Conservation (phyloP, 1,140 invertebrate species). For the Pristionchus pacificus region DNA sequence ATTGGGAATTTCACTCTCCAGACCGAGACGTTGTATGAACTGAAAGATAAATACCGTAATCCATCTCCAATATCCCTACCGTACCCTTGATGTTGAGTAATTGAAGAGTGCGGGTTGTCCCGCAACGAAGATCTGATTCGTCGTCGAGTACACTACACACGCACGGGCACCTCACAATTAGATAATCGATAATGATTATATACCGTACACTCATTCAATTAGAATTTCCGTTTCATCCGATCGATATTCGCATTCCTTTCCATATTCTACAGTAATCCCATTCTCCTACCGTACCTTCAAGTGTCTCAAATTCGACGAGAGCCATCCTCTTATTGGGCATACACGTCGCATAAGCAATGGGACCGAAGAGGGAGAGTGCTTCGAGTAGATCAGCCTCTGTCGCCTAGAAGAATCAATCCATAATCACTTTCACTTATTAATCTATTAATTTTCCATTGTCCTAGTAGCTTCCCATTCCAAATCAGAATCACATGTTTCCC, state of each 20-base stretch:
- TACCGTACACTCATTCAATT: too few species aligned
- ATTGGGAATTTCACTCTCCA: constrained; percentile 66
- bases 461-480: constrained; percentile 1
- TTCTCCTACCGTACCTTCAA: constrained; percentile 38
- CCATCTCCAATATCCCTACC: not conserved
- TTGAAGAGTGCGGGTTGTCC: constrained; percentile 60
- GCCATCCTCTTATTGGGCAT: constrained; percentile 59
- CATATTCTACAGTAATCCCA: not conserved
- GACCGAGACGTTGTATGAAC: constrained; percentile 59
- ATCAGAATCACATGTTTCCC: too few species aligned
- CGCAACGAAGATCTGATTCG: constrained; percentile 58
- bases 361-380: constrained; percentile 46
- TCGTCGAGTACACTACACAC: constrained; percentile 58
- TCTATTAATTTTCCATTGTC: not conserved
- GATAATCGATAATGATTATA: too few species aligned
- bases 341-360: constrained; percentile 60
- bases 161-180: constrained; percentile 38
- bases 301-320: constrained; percentile 58
- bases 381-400: constrained; percentile 52
- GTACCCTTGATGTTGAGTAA: constrained; percentile 58
- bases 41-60: constrained; percentile 27
- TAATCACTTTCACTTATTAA: not conserved
- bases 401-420: constrained; percentile 19
- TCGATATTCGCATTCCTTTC: too few species aligned
- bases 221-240: too few species aligned